These are phyloP conservation scores for Sinocyclocheilus anophthalmus DNA, from an alignment of 2,113 vertebrate genomes.

Conservation along the genomic window DNA sequence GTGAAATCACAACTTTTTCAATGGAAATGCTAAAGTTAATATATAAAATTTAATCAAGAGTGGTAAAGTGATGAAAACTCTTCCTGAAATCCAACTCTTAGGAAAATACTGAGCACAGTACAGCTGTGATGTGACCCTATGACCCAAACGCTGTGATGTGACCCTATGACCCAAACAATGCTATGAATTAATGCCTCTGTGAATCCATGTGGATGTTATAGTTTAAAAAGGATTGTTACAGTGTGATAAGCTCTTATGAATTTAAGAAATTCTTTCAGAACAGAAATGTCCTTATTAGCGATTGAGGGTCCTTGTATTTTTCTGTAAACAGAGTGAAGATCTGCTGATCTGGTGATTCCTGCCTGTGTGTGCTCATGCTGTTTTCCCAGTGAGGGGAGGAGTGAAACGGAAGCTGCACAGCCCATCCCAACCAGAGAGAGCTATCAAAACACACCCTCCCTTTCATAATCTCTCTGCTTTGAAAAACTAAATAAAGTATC, in stretches of 20 bases:
- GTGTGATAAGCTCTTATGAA: not conserved
- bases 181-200: not conserved
- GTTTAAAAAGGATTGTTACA: not conserved
- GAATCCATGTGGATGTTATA: slow-evolving; percentile 35
- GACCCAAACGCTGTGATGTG: not conserved
- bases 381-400: slow-evolving; percentile 13
- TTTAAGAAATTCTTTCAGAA: not conserved
- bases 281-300: not conserved
- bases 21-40: not conserved
- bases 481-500: not conserved
- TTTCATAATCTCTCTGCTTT: not conserved
- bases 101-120: not conserved
- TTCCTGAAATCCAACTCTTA: slow-evolving; percentile 40
- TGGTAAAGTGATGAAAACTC: not conserved
- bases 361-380: not conserved
- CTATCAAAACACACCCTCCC: not conserved
- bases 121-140: not conserved
- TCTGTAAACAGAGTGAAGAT: not conserved
- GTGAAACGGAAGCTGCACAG: slow-evolving; percentile 1
- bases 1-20: not conserved
- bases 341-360: too few relatives aligned
- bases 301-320: not conserved
- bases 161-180: not conserved
- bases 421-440: not conserved
- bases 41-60: not conserved